Conservation (phyloP, 2,888 invertebrate species). For the Latrodectus elegans region DNA sequence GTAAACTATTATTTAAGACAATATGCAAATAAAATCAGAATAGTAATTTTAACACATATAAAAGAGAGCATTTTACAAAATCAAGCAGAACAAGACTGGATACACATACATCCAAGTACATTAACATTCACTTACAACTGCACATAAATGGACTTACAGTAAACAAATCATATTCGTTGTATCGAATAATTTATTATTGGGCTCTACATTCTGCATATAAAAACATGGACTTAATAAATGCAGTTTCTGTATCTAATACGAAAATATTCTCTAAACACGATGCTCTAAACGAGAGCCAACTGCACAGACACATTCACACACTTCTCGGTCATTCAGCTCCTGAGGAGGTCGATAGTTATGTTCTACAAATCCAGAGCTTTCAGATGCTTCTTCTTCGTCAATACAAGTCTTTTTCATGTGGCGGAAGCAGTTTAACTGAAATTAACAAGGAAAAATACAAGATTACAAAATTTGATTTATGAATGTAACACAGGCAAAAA, state of each 20-base stretch:
- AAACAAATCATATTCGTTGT: not conserved
- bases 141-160: too few species aligned
- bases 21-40: too few species aligned
- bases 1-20: too few species aligned
- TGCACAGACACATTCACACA: slow-evolving; percentile 34
- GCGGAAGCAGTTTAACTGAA: slow-evolving; percentile 64
- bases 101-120: too few species aligned
- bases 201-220: slow-evolving; percentile 3
- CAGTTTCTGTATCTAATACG: not conserved
- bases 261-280: not conserved
- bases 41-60: too few species aligned
- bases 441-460: not conserved
- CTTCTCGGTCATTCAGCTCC: slow-evolving; percentile 53
- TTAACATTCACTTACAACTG: too few species aligned
- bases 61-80: too few species aligned
- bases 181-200: not conserved
- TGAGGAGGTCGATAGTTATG: slow-evolving; percentile 66
- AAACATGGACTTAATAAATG: not conserved
- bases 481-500: too few species aligned
- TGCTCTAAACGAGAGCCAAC: not conserved
- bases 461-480: too few species aligned
- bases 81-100: too few species aligned
- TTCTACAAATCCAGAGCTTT: slow-evolving; percentile 33
- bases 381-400: not conserved
- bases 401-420: slow-evolving; percentile 45